A percentile compares a stretch with the other conserved stretches of the same genome.
These are phyloP conservation scores for Sarcophilus harrisii DNA, from an alignment of 2,797 vertebrate species.

Conservation along the genomic window DNA sequence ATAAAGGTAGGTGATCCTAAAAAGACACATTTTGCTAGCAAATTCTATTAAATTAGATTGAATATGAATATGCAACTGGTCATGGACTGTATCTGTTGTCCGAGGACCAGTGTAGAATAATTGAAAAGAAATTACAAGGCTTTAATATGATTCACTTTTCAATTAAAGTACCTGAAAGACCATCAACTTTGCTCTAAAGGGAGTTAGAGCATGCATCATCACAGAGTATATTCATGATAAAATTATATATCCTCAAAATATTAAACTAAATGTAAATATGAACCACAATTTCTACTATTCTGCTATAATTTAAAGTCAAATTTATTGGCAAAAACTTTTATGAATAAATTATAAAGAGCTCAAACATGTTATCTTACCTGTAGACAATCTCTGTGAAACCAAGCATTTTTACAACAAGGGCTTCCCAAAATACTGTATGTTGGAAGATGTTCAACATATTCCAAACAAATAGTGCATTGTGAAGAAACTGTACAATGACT, in stretches of 20 bases:
- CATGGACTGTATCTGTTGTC: background rate
- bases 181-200: background rate
- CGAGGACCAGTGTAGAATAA: background rate
- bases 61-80: background rate
- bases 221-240: background rate
- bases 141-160: background rate
- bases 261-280: slow-evolving; percentile 44
- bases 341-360: slow-evolving; percentile 39
- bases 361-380: slow-evolving; percentile 88
- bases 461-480: slow-evolving; percentile 94
- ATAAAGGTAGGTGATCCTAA: background rate
- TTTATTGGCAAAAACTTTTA: slow-evolving; percentile 49
- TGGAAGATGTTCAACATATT: slow-evolving; percentile 90
- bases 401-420: slow-evolving; percentile 94
- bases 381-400: slow-evolving; percentile 97
- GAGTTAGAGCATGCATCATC: background rate
- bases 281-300: slow-evolving; percentile 14
- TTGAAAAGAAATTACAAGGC: background rate
- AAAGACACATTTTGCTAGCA: background rate
- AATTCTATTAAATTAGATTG: background rate
- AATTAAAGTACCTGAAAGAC: background rate
- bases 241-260: slow-evolving; percentile 17
- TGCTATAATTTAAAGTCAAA: slow-evolving; percentile 46
- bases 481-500: slow-evolving; percentile 84
- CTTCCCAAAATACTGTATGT: slow-evolving; percentile 90